Conservation (phyloP, 2,113 vertebrate species). For the Acrocephalus arundinaceus region DNA sequence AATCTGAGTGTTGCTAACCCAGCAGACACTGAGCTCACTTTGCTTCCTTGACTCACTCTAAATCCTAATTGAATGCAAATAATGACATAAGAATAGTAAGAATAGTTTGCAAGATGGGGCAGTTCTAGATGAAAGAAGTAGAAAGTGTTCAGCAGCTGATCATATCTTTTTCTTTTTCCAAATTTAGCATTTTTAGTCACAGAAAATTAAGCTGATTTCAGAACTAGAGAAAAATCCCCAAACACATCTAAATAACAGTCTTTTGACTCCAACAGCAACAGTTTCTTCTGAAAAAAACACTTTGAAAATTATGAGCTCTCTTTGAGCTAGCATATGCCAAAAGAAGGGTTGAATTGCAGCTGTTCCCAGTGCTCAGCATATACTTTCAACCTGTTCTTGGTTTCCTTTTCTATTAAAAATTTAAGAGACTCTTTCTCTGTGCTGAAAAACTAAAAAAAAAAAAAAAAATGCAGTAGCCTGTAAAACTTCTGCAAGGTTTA, state of each 20-base stretch:
- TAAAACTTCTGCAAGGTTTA: conserved; percentile 20
- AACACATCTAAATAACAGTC: background rate
- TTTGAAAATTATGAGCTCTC: background rate
- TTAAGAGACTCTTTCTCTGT: background rate
- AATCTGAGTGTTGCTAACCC: background rate
- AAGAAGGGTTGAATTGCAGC: background rate
- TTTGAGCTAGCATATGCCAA: background rate
- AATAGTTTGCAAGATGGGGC: background rate
- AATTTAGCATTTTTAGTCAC: background rate
- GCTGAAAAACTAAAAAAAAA: background rate
- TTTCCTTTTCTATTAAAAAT: conserved; percentile 40
- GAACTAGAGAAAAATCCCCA: background rate
- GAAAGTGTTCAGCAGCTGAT: background rate
- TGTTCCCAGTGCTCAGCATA: background rate
- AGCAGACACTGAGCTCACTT: background rate
- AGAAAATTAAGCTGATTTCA: background rate
- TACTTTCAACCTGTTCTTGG: conserved; percentile 3
- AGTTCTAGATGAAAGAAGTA: background rate
- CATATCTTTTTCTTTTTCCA: background rate
- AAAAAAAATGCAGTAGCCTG: background rate
- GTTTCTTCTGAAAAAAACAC: background rate
- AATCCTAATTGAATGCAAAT: background rate
- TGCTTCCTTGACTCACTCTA: background rate
- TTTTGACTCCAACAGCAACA: background rate
- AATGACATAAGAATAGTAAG: background rate